Conservation (phyloP, 2,797 vertebrate species). For the Thripadectes ignobilis region DNA sequence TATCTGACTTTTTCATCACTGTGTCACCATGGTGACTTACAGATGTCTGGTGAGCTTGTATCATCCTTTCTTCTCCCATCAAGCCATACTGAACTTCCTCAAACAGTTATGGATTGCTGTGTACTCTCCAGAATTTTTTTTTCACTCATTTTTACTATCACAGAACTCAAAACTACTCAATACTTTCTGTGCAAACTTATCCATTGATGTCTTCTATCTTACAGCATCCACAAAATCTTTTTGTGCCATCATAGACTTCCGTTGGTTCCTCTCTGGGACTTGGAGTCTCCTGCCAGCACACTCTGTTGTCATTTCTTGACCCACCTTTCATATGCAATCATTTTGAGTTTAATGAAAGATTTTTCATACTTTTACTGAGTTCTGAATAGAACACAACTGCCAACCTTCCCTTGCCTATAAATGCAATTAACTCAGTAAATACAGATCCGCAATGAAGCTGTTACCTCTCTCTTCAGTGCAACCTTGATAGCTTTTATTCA, state of each 20-base stretch:
- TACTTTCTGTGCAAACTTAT: background rate
- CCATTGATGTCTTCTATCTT: background rate
- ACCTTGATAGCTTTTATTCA: background rate
- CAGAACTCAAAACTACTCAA: background rate
- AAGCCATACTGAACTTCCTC: background rate
- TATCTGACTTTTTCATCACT: background rate
- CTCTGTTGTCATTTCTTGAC: background rate
- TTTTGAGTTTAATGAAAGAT: background rate
- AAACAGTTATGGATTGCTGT: background rate
- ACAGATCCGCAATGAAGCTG: background rate
- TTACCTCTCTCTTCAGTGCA: background rate
- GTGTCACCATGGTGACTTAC: background rate
- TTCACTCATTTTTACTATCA: background rate
- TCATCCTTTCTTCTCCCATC: background rate
- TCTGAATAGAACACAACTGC: background rate
- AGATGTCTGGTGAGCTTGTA: background rate
- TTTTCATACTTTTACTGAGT: background rate
- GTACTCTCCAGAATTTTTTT: background rate
- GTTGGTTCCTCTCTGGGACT: background rate
- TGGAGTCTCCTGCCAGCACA: background rate
- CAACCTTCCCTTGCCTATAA: background rate
- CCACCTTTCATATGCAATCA: accelerated
- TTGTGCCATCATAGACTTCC: background rate
- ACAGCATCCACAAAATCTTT: background rate
- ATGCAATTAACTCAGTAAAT: background rate